A percentile compares a stretch with the other conserved stretches of the same genome.
Evolutionary conservation across 2,113 vertebrate species (phyloP).

Genomic region (Sinocyclocheilus grahami): DNA sequence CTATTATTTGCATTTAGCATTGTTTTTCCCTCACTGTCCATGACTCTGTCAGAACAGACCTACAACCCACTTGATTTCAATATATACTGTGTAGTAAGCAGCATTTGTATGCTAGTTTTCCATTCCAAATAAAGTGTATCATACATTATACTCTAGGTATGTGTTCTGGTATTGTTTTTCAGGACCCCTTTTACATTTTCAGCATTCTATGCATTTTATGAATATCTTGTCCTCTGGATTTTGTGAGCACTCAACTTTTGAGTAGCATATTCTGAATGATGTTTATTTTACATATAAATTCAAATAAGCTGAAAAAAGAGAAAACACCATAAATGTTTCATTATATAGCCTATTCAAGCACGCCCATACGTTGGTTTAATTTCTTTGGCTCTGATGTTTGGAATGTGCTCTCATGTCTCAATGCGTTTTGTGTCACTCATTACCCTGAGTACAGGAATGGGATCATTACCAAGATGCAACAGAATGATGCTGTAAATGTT

Average conservation of each 20-base stretch:
- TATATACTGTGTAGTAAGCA: no score
- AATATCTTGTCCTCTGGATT: background rate
- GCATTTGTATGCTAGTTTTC: no score
- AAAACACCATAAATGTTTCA: background rate
- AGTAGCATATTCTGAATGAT: background rate
- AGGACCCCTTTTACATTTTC: background rate
- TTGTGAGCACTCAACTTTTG: background rate
- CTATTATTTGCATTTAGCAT: no score
- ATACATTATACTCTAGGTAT: background rate
- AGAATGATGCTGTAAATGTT: slow-evolving; percentile 25
- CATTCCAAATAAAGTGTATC: no score
- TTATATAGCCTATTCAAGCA: slow-evolving; percentile 25
- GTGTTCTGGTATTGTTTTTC: background rate
- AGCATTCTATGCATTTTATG: background rate
- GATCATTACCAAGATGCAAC: slow-evolving; percentile 42
- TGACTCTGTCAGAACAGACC: background rate
- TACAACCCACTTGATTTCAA: no score
- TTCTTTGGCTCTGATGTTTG: slow-evolving; percentile 35
- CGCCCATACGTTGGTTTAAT: slow-evolving; percentile 18
- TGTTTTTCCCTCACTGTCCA: background rate
- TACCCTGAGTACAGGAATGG: slow-evolving; percentile 32
- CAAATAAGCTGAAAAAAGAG: background rate
- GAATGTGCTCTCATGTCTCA: slow-evolving; percentile 37
- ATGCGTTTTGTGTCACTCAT: slow-evolving; percentile 39
- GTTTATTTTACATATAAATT: background rate